These are phyloP conservation scores for Villa cingulata DNA, from an alignment of 2,888 invertebrate species.

Conservation along the genomic window DNA sequence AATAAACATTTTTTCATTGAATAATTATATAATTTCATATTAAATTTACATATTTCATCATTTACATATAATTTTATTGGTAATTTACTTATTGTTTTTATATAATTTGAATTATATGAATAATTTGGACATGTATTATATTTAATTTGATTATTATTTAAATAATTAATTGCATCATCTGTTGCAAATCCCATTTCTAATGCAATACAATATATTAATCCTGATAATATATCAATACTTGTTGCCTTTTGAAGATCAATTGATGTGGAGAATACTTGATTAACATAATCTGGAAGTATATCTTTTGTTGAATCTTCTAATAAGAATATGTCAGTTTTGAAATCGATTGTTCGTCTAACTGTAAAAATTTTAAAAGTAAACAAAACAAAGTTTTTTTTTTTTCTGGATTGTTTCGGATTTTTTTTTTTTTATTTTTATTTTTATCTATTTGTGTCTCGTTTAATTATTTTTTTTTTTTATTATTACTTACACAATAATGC, in stretches of 20 bases:
- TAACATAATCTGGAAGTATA: slow-evolving; percentile 23
- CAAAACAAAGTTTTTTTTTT: background rate
- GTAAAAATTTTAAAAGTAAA: background rate
- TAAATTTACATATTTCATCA: background rate
- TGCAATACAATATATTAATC: slow-evolving; percentile 27
- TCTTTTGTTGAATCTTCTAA: slow-evolving; percentile 25
- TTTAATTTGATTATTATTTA: background rate
- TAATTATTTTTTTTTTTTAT: background rate
- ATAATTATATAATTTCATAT: slow-evolving; percentile 3
- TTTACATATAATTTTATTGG: background rate
- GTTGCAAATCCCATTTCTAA: slow-evolving; percentile 26
- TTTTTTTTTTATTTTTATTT: background rate
- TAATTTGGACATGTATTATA: slow-evolving; percentile 7
- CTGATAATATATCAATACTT: background rate
- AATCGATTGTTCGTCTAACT: background rate
- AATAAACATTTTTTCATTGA: slow-evolving; percentile 14
- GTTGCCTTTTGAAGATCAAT: too few relatives aligned
- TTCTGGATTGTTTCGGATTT: background rate
- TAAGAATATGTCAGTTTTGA: slow-evolving; percentile 4
- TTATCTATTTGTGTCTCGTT: background rate
- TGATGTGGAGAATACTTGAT: slow-evolving; percentile 16
- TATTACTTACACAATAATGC: too few relatives aligned
- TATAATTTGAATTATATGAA: slow-evolving; percentile 16
- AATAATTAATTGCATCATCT: background rate
- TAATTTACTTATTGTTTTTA: background rate